Percentiles rank a stretch among this genome's conserved stretches.
These are phyloP conservation scores for Orthosia gothica DNA, from an alignment of 2,888 invertebrate genomes.

Conservation along the genomic window DNA sequence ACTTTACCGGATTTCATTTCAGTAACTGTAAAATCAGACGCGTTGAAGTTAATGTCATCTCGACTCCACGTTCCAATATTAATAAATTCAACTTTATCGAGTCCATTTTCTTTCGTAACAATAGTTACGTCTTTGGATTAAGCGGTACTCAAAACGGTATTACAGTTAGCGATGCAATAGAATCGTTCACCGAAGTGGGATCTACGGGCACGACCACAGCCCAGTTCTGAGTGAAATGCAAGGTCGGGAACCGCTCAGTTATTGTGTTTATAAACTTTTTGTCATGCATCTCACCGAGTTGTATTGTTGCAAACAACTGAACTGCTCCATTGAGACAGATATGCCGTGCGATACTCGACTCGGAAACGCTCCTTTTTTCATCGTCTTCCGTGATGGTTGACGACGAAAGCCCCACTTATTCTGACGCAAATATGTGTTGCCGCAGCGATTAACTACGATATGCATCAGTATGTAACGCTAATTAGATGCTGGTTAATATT, in stretches of 20 bases:
- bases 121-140: constrained; percentile 79
- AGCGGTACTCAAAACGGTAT: constrained; percentile 88
- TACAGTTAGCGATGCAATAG: constrained; percentile 83
- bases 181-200: constrained; percentile 79
- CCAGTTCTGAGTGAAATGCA: constrained; percentile 86
- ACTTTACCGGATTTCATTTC: constrained; percentile 9
- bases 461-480: constrained; percentile 72
- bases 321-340: constrained; percentile 86
- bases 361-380: constrained; percentile 78
- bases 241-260: constrained; percentile 83
- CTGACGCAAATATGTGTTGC: constrained; percentile 81
- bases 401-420: constrained; percentile 83
- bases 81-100: constrained; percentile 58
- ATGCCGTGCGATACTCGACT: constrained; percentile 86
- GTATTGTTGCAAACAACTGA: constrained; percentile 83
- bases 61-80: constrained; percentile 53
- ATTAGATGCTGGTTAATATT: constrained; percentile 73
- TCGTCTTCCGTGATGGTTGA: constrained; percentile 83
- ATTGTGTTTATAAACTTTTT: constrained; percentile 87
- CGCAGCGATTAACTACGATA: constrained; percentile 75
- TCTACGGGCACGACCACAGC: constrained; percentile 85
- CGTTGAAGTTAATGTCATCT: constrained; percentile 49
- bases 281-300: constrained; percentile 85
- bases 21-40: constrained; percentile 33
- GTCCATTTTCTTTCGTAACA: constrained; percentile 74